Conservation (phyloP, 1,140 invertebrate genomes). For the Acyrthosiphon pisum region DNA sequence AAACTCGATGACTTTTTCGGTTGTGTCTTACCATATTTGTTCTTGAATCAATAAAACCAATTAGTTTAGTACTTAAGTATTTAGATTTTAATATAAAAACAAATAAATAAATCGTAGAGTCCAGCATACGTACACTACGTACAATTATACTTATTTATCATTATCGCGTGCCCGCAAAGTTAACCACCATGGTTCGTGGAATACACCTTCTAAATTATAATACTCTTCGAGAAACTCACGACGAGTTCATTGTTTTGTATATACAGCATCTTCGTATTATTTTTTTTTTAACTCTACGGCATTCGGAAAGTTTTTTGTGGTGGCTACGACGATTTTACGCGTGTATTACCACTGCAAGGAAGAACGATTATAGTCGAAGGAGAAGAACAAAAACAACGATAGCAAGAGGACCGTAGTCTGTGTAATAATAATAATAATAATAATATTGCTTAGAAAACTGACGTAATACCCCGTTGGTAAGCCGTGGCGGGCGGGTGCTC, state of each 20-base stretch:
- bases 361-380: not conserved
- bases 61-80: not conserved
- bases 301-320: not conserved
- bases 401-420: not conserved
- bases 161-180: not conserved
- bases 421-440: not conserved
- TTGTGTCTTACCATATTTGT: not conserved
- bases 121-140: not conserved
- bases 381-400: not conserved
- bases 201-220: not conserved
- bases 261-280: not conserved
- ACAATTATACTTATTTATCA: not conserved
- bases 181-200: not conserved
- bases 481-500: not conserved
- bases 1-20: not conserved
- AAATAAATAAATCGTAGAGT: not conserved
- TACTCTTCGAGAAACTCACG: not conserved
- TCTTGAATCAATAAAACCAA: not conserved
- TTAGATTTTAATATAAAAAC: not conserved
- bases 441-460: conserved; percentile 23
- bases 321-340: not conserved
- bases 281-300: not conserved
- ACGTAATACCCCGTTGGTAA: not conserved
- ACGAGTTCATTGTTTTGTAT: not conserved
- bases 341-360: not conserved